Conservation (phyloP, 92 coral and sea anemone species). For the Diadumene lineata region DNA sequence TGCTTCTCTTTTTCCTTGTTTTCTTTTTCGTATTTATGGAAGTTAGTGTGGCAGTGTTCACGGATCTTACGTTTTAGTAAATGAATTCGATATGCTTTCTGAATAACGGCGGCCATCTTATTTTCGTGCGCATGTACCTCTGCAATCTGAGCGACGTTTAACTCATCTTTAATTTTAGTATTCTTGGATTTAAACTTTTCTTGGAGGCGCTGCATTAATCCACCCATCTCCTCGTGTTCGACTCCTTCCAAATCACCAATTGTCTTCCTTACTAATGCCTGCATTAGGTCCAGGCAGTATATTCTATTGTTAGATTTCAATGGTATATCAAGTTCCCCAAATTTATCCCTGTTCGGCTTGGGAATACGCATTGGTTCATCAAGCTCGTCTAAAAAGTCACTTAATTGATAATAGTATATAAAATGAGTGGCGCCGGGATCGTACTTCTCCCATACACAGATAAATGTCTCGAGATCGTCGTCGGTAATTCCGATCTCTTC, state of each 20-base stretch:
- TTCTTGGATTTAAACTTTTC: conserved; percentile 72
- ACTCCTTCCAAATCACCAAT: conserved; percentile 90
- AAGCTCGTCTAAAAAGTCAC: conserved; percentile 87
- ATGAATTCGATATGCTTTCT: conserved; percentile 76
- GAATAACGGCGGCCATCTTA: conserved; percentile 71
- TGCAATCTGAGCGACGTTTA: conserved; percentile 56
- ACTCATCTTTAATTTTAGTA: conserved; percentile 46
- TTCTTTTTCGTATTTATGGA: conserved; percentile 73
- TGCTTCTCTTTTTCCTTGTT: conserved; percentile 62
- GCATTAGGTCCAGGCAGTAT: conserved; percentile 89
- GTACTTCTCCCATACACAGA: conserved; percentile 87
- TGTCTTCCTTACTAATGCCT: conserved; percentile 72
- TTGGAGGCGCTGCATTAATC: conserved; percentile 67
- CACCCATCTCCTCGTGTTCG: conserved; percentile 77
- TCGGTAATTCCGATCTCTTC: conserved; percentile 96
- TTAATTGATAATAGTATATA: conserved; percentile 71
- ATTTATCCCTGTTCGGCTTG: conserved; percentile 82
- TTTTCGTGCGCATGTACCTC: conserved; percentile 58
- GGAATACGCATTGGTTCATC: conserved; percentile 93
- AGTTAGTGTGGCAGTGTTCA: conserved; percentile 59
- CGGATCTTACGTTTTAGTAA: conserved; percentile 60
- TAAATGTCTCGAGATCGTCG: conserved; percentile 93
- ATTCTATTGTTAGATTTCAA: conserved; percentile 74
- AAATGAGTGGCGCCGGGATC: conserved; percentile 87
- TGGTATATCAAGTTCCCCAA: conserved; percentile 76